Conservation (phyloP, 2,113 vertebrate species). For the Philantomba maxwellii region DNA sequence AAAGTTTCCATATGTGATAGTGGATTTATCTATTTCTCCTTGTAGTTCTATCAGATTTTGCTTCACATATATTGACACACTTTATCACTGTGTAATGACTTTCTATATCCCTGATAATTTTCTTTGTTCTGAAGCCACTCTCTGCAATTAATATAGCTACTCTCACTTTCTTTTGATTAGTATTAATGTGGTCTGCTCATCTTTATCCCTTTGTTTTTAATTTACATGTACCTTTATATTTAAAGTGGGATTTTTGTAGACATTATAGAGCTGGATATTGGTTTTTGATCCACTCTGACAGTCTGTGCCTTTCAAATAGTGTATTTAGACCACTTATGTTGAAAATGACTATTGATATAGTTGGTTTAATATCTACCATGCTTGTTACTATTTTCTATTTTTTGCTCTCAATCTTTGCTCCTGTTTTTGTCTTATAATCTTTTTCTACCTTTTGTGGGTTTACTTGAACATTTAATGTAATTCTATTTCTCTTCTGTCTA, state of each 20-base stretch:
- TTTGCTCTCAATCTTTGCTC: not conserved
- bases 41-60: not conserved
- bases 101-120: not conserved
- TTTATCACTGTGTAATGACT: not conserved
- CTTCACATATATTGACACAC: not conserved
- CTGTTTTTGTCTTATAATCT: not conserved
- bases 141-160: not conserved
- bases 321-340: not conserved
- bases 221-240: not conserved
- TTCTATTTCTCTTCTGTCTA: not conserved
- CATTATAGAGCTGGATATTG: not conserved
- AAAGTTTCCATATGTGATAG: not conserved
- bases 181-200: not conserved
- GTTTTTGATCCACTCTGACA: not conserved
- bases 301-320: not conserved
- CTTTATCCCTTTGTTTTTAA: not conserved
- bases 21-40: not conserved
- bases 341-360: not conserved
- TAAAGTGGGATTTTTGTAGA: not conserved
- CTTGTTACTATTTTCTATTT: not conserved
- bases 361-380: not conserved
- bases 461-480: not conserved
- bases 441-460: not conserved
- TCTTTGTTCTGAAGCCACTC: not conserved
- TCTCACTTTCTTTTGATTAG: not conserved